Evolutionary conservation across 2,113 vertebrate species (phyloP).

Genomic region (Lampris incognitus): DNA sequence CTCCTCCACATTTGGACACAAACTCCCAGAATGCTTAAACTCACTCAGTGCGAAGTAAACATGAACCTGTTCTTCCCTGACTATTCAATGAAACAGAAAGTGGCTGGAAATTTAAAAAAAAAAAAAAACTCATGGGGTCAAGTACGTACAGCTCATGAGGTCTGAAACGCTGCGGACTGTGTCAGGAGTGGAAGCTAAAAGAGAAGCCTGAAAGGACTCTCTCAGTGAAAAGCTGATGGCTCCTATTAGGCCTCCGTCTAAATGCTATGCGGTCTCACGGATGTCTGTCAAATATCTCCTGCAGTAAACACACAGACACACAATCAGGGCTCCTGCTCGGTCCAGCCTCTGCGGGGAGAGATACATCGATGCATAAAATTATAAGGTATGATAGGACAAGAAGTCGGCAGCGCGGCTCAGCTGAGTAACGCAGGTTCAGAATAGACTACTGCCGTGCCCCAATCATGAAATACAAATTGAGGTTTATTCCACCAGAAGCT

Average conservation of each 20-base stretch:
- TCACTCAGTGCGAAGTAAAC: too few relatives aligned
- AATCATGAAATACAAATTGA: constrained; percentile 62
- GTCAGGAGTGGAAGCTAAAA: too few relatives aligned
- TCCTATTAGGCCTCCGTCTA: neutral
- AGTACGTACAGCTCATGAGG: too few relatives aligned
- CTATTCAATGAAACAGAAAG: too few relatives aligned
- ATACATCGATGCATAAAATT: constrained; percentile 74
- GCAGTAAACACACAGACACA: constrained; percentile 36
- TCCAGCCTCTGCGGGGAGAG: constrained; percentile 51
- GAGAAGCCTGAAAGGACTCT: neutral
- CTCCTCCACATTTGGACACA: too few relatives aligned
- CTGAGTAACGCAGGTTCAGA: constrained; percentile 51
- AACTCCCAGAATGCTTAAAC: too few relatives aligned
- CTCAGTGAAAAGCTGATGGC: neutral
- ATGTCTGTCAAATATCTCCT: neutral
- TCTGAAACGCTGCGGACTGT: too few relatives aligned
- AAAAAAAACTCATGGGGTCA: too few relatives aligned
- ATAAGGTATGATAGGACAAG: constrained; percentile 54
- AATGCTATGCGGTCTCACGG: neutral
- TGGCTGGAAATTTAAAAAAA: too few relatives aligned
- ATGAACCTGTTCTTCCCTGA: too few relatives aligned
- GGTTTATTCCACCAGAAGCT: constrained; percentile 42
- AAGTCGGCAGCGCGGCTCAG: constrained; percentile 32
- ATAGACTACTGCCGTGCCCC: constrained; percentile 59
- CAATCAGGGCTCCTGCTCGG: constrained; percentile 31